Percentiles rank a stretch among this genome's conserved stretches.
These are phyloP conservation scores for Sceloporus tristichus DNA, from an alignment of 2,113 vertebrate species.

Conservation along the genomic window DNA sequence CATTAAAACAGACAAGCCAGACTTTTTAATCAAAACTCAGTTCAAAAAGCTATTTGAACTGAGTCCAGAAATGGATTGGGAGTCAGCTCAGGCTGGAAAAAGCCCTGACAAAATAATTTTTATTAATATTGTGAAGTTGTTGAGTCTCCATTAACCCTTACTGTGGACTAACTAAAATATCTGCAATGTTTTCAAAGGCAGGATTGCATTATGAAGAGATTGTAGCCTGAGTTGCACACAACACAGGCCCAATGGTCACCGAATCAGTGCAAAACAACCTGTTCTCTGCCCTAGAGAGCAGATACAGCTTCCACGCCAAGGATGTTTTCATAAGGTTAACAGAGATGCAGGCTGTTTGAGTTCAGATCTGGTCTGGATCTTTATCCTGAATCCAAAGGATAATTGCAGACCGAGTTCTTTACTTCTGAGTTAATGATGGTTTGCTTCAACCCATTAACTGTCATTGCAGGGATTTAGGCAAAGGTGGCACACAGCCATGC, in stretches of 20 bases:
- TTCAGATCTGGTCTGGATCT: constrained; percentile 16
- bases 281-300: background rate
- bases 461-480: background rate
- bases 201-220: background rate
- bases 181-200: background rate
- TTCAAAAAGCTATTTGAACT: background rate
- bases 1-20: background rate
- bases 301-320: background rate
- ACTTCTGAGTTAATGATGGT: constrained; percentile 24
- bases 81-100: background rate
- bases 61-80: background rate
- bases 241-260: background rate
- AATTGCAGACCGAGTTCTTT: background rate
- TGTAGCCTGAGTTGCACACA: background rate
- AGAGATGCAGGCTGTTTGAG: background rate
- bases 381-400: background rate
- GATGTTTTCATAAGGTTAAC: background rate
- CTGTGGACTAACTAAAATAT: background rate
- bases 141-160: background rate
- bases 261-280: background rate
- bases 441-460: constrained; percentile 40
- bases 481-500: background rate
- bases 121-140: background rate
- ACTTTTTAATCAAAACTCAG: background rate
- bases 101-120: no score